Evolutionary conservation across 2,797 vertebrate species (phyloP).

Genomic region (Chelidonichthys spinosus): DNA sequence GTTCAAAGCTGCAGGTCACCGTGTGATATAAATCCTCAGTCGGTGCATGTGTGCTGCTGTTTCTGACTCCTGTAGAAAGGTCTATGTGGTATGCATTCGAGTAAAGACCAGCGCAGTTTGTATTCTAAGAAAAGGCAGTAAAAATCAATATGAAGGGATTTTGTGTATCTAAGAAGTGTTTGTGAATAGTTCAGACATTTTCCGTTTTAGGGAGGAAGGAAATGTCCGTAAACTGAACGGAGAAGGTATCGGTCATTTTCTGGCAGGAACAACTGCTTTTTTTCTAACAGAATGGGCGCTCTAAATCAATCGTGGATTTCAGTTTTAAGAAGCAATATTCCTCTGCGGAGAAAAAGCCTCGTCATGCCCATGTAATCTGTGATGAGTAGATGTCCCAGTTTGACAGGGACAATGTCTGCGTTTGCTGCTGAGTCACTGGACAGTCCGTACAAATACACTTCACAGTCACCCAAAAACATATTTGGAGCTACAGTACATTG

Average conservation of each 20-base stretch:
- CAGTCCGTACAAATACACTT: background rate
- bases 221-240: too few species aligned
- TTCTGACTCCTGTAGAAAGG: too few species aligned
- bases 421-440: constrained; percentile 28
- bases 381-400: constrained; percentile 47
- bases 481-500: background rate
- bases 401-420: constrained; percentile 26
- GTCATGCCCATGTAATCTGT: constrained; percentile 45
- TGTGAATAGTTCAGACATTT: too few species aligned
- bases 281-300: background rate
- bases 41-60: too few species aligned
- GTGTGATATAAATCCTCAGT: background rate
- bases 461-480: background rate
- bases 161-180: too few species aligned
- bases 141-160: too few species aligned
- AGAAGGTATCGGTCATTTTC: too few species aligned
- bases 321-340: constrained; percentile 35
- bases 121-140: too few species aligned
- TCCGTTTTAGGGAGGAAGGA: too few species aligned
- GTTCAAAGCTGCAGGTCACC: constrained; percentile 35
- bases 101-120: too few species aligned
- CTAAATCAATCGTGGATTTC: constrained; percentile 20
- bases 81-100: too few species aligned
- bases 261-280: too few species aligned
- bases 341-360: constrained; percentile 38